These are phyloP conservation scores for Chinchilla lanigera DNA, from an alignment of 2,113 vertebrate genomes.

Conservation along the genomic window DNA sequence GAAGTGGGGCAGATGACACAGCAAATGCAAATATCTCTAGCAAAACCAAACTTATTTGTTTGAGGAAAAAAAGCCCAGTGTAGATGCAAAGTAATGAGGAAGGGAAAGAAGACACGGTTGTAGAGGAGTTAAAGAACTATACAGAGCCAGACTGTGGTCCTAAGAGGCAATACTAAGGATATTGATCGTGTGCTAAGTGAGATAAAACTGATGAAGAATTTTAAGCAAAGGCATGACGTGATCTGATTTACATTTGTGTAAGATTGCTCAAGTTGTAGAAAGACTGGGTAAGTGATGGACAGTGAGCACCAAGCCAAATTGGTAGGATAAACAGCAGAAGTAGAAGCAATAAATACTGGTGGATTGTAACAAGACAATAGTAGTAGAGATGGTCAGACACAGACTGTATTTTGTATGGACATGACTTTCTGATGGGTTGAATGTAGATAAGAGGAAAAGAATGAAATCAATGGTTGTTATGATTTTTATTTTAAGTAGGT, in stretches of 20 bases:
- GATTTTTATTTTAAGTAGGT: neutral
- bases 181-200: neutral
- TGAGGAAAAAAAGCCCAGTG: neutral
- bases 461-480: neutral
- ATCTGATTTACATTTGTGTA: neutral
- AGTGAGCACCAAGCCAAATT: neutral
- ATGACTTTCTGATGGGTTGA: neutral
- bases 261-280: neutral
- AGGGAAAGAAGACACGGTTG: neutral
- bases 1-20: neutral
- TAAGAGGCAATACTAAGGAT: neutral
- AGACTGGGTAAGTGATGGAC: neutral
- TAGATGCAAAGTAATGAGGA: neutral
- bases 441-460: neutral
- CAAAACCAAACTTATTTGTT: slow-evolving; percentile 24
- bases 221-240: neutral
- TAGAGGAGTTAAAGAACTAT: neutral
- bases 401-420: neutral
- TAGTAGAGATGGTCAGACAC: neutral
- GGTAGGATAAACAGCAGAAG: neutral
- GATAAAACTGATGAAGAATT: neutral
- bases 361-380: neutral
- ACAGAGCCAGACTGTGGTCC: neutral
- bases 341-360: neutral
- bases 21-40: neutral